These are phyloP conservation scores for Vulpes lagopus DNA, from an alignment of 2,113 vertebrate genomes.

Conservation along the genomic window DNA sequence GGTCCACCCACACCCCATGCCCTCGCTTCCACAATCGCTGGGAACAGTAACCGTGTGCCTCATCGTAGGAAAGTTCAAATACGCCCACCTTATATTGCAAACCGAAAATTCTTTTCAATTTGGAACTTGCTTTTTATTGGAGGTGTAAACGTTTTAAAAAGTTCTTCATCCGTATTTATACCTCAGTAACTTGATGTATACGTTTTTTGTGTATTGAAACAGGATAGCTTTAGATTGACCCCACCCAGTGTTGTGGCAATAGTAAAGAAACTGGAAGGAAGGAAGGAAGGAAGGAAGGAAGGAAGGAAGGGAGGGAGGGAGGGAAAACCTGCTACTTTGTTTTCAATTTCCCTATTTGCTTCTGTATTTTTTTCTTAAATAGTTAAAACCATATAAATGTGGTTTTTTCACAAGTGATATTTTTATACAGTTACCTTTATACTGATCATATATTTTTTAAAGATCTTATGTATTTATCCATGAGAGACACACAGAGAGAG, in stretches of 20 bases:
- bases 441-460: neutral
- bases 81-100: neutral
- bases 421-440: neutral
- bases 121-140: neutral
- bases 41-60: neutral
- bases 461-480: too few species aligned
- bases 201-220: neutral
- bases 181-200: neutral
- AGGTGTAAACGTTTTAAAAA: neutral
- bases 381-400: neutral
- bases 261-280: neutral
- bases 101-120: neutral
- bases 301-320: too few species aligned
- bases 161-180: neutral
- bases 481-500: too few species aligned
- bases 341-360: slow-evolving; percentile 5
- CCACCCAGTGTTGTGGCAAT: neutral
- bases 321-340: neutral
- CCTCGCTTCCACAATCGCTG: neutral
- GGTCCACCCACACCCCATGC: neutral
- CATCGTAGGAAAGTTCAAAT: neutral
- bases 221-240: neutral
- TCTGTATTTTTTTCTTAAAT: slow-evolving; percentile 18
- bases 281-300: too few species aligned
- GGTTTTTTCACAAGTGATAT: neutral